Conservation (phyloP, 1,140 invertebrate genomes). For the Pseudoatta argentina region DNA sequence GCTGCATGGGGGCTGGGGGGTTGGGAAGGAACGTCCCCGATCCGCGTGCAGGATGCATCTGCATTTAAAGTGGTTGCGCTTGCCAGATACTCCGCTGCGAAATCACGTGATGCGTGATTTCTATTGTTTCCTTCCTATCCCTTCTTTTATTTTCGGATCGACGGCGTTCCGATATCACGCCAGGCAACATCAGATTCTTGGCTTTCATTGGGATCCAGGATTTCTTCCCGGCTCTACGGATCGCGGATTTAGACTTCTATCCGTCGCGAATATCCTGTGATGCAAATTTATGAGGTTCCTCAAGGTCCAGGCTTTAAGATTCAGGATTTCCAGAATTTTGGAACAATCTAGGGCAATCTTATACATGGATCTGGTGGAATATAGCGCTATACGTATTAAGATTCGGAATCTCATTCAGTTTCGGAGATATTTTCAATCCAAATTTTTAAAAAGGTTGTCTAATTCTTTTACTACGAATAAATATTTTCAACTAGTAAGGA, state of each 20-base stretch:
- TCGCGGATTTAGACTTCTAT: constrained; percentile 61
- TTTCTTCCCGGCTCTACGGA: constrained; percentile 17
- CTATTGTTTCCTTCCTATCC: constrained; percentile 53
- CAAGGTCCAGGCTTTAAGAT: constrained; percentile 51
- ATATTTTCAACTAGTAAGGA: neutral
- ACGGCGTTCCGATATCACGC: constrained; percentile 42
- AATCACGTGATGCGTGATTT: constrained; percentile 74
- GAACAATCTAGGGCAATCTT: constrained; percentile 30
- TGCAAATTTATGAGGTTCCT: constrained; percentile 51
- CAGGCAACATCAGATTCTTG: constrained; percentile 54
- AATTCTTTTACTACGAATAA: neutral
- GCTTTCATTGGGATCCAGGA: constrained; percentile 53
- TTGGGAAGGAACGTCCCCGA: constrained; percentile 59
- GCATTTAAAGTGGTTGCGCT: constrained; percentile 76
- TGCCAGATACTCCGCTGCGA: constrained; percentile 72
- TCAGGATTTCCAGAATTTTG: constrained; percentile 38
- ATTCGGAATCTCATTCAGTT: constrained; percentile 2
- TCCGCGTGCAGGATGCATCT: constrained; percentile 69
- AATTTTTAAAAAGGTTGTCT: neutral
- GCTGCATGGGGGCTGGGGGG: neutral
- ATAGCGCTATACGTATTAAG: neutral
- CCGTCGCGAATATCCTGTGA: constrained; percentile 51
- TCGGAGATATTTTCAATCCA: constrained; percentile 1
- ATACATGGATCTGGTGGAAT: constrained; percentile 30
- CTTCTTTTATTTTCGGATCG: constrained; percentile 19